Conservation (phyloP, 1,140 invertebrate species). For the Megathymus violae region DNA sequence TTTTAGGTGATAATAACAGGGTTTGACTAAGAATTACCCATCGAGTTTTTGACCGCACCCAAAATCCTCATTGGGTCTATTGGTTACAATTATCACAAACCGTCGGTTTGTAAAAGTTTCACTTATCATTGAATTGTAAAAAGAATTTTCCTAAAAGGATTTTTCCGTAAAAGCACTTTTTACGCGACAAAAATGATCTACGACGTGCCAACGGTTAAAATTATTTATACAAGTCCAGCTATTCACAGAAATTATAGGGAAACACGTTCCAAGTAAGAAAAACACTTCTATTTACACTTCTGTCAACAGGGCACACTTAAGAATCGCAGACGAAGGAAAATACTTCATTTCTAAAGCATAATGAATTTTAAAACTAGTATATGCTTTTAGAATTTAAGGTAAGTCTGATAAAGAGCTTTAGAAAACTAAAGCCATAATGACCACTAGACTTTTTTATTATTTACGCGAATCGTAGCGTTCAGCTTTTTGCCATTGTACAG, state of each 20-base stretch:
- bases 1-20: too few species aligned
- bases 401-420: slow-evolving; percentile 19
- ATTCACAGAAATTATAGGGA: slow-evolving; percentile 32
- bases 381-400: slow-evolving; percentile 8
- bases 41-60: too few species aligned
- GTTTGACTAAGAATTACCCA: too few species aligned
- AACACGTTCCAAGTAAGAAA: slow-evolving; percentile 28
- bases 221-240: slow-evolving; percentile 21
- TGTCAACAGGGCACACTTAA: slow-evolving; percentile 16
- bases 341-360: slow-evolving; percentile 33
- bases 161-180: neutral
- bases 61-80: too few species aligned
- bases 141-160: neutral
- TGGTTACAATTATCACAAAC: too few species aligned
- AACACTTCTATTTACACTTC: slow-evolving; percentile 32
- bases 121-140: too few species aligned
- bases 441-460: slow-evolving; percentile 15
- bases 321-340: slow-evolving; percentile 13
- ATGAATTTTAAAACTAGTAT: slow-evolving; percentile 29
- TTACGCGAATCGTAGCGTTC: slow-evolving; percentile 15
- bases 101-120: too few species aligned
- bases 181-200: neutral
- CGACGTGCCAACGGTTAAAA: slow-evolving; percentile 6
- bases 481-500: neutral
- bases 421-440: slow-evolving; percentile 4